Percentiles rank a stretch among this genome's conserved stretches.
phyloP scores from a whole-genome alignment of 1,140 invertebrate genomes.

The Pseudomyrmex gracilis region DNA sequence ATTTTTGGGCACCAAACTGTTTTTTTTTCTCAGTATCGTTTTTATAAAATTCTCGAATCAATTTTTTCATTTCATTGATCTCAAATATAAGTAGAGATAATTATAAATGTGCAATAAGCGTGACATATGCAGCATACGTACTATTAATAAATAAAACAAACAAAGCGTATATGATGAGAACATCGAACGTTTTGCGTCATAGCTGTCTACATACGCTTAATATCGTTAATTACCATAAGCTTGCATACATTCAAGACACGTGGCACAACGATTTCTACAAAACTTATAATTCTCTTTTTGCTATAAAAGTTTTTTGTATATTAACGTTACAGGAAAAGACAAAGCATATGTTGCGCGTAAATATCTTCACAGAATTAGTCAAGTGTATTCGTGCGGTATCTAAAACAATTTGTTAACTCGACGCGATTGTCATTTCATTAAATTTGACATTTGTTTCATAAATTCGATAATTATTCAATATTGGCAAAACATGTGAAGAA shows the following conservation, averaged over 20 bases:
- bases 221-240: constrained; percentile 22
- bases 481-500: not conserved
- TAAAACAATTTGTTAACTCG: too few relatives aligned
- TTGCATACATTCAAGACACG: not conserved
- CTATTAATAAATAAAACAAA: constrained; percentile 5
- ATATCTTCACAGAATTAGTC: too few relatives aligned
- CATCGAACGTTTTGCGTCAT: not conserved
- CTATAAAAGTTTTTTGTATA: too few relatives aligned
- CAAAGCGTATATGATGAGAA: not conserved
- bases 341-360: too few relatives aligned
- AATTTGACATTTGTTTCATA: not conserved
- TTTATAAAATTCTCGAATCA: not conserved
- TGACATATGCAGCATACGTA: not conserved
- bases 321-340: too few relatives aligned
- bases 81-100: not conserved
- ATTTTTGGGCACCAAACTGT: not conserved
- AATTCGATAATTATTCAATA: not conserved
- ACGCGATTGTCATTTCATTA: too few relatives aligned
- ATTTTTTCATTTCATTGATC: not conserved
- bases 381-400: too few relatives aligned
- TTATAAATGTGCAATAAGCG: not conserved
- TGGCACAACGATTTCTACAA: not conserved
- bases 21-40: not conserved
- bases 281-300: too few relatives aligned
- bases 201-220: not conserved